Base-by-base conservation (phyloP, 30 jellyfish, hydroid and myxozoan genomes). In the Hydractinia echinata region DNA sequence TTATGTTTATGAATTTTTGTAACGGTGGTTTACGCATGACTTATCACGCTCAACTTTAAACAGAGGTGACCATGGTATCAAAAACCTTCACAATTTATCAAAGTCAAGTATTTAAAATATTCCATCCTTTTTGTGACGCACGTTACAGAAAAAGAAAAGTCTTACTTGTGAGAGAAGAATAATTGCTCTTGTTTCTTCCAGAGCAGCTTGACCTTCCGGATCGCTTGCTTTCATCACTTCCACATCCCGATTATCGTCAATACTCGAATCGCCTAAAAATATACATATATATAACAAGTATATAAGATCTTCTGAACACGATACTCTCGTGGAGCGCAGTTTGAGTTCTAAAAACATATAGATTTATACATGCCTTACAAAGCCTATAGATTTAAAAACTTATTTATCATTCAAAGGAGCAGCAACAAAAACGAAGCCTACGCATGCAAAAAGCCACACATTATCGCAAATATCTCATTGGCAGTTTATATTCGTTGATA, bases 111-210 rank as follows among this genome's bases (percentile, higher is more conserved):
- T 30, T 30, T 30, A 30, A 30, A 30, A 30, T 30, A 30, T 30
- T 30, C 2, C 44, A 30, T 30, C 44, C 2, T 0, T 30, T 30
- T 30, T 30, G 44, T 30, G 44, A 30, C 2, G 44, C 44, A 30
- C 44, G 44, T 0, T 2, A 30, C 1, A 30, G 44, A 30, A 2
- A 30, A 30, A 30, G 44, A 55, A 76, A 4, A 51, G 30, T 10
- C 58, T n/a, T 8, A 92, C 98, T 96, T 92, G 98, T 15, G 96
- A 86, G 84, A 92, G 73, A 76, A 92, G 81, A 85, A 81, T 87
- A 58, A 92, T 88, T 54, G 84, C 72, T 61, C 91, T 86, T 14
- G 98, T 92, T 77, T 92, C 98, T 77, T 92, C 95, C 89, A 87
- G 18, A 51, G 98, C 88, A 8, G 85, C 93, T 48, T 83, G 86